A percentile compares a stretch with the other conserved stretches of the same genome.
phyloP scores from a whole-genome alignment of 2,797 vertebrate genomes.

The Scomberomorus guttatus region DNA sequence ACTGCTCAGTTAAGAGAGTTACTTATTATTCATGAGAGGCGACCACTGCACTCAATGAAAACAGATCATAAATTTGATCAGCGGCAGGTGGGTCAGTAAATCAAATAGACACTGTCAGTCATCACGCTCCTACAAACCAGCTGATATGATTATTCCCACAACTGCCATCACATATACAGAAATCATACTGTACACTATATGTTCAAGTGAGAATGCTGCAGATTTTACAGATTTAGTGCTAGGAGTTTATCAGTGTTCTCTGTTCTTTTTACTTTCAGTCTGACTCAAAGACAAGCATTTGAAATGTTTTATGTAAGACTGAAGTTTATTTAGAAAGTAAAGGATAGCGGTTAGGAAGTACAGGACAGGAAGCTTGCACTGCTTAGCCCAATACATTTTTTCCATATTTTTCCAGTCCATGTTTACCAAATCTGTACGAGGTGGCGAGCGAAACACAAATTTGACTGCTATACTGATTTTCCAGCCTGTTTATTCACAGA shows the following conservation, averaged over 20 bases:
- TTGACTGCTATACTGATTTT: no score
- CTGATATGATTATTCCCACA: not conserved
- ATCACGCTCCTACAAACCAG: not conserved
- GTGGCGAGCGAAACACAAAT: no score
- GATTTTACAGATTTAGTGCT: not conserved
- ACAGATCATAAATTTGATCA: slow-evolving; percentile 57
- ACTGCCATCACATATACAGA: not conserved
- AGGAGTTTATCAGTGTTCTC: not conserved
- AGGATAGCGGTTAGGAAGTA: no score
- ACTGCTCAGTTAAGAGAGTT: slow-evolving; percentile 36
- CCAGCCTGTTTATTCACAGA: no score
- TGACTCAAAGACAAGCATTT: no score
- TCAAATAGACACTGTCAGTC: slow-evolving; percentile 41
- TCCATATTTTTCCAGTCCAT: no score
- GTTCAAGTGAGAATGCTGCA: not conserved
- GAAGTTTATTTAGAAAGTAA: no score
- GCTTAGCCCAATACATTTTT: no score
- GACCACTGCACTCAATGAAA: slow-evolving; percentile 46
- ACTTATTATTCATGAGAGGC: slow-evolving; percentile 61
- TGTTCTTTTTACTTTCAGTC: no score
- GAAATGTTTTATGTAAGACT: no score
- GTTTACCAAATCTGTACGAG: no score
- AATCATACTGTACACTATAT: not conserved
- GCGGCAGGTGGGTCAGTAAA: slow-evolving; percentile 26
- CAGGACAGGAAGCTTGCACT: no score